Base-by-base conservation (phyloP, 1,140 invertebrate genomes). In the Andrena cerasifolii region DNA sequence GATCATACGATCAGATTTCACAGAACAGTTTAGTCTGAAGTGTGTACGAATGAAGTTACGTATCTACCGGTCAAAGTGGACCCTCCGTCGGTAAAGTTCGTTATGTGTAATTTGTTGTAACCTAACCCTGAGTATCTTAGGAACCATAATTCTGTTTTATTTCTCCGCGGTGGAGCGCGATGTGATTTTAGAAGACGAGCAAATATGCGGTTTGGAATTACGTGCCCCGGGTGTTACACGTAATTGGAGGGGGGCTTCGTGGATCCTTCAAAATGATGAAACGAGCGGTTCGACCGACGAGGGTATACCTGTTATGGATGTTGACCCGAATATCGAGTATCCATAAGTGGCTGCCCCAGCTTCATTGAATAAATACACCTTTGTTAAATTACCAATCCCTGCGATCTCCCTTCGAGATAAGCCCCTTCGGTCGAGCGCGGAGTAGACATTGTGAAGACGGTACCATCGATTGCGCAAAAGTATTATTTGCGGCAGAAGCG, bases 351-450 rank as follows among this genome's bases (percentile, higher is more conserved):
- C n/a, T 45, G 43, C 70, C 24, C 45, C n/a, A 45, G 24, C 68
- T 51, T 79, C 59, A 65, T 74, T 68, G 75, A 81, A 77, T 71
- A 75, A 73, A 82, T 93, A 58, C 72, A 94, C 92, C 88, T 90
- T 95, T 67, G 95, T 95, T 59, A 71, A 26, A 76, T 86, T 84
- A 61, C 68, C 91, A n/a, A n/a, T n/a, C n/a, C n/a, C n/a, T n/a
- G n/a, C n/a, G 91, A 87, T 92, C 92, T 53, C 10, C 12, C 8
- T 12, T 5, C 31, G 40, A 54, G 77, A 74, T 62, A 82, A 47
- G 28, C n/a, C 14, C 12, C 12, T 21, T 51, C 14, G 26, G 16
- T n/a, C 6, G 8, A 12, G 0, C 66, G 51, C 40, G 1, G 4
- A 16, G 26, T 31, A 58, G 45, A n/a, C n/a, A n/a, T 24, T 45